Conservation (phyloP, 2,888 invertebrate genomes). For the Ischnura elegans region DNA sequence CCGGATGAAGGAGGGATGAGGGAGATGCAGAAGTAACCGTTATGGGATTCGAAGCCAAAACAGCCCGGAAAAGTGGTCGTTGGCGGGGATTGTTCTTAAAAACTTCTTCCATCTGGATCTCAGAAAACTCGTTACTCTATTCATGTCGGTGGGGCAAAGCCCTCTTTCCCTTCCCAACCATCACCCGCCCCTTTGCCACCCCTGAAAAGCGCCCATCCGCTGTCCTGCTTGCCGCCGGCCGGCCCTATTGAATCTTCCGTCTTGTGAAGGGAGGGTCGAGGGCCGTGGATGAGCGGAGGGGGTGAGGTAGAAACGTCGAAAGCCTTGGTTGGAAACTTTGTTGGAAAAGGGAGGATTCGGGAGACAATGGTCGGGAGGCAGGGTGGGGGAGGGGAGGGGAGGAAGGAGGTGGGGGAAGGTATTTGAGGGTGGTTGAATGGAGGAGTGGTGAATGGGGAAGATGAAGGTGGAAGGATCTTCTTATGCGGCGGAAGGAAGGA, state of each 20-base stretch:
- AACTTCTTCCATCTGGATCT: slow-evolving; percentile 26
- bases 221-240: neutral
- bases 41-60: neutral
- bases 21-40: neutral
- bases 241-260: neutral
- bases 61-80: neutral
- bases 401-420: neutral
- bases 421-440: neutral
- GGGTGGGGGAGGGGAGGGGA: neutral
- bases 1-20: neutral
- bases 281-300: neutral
- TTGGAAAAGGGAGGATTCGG: slow-evolving; percentile 21
- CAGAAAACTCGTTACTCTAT: slow-evolving; percentile 5
- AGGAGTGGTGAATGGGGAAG: neutral
- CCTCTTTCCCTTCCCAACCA: neutral
- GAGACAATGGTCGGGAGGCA: slow-evolving; percentile 39
- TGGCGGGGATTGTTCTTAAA: slow-evolving; percentile 18
- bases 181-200: neutral
- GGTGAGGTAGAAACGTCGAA: neutral
- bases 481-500: neutral
- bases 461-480: neutral
- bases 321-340: slow-evolving; percentile 56
- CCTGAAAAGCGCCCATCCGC: neutral
- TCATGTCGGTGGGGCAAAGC: neutral
- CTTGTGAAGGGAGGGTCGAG: neutral